phyloP scores from a whole-genome alignment of 2,113 vertebrate genomes.

The Nesoenas mayeri region DNA sequence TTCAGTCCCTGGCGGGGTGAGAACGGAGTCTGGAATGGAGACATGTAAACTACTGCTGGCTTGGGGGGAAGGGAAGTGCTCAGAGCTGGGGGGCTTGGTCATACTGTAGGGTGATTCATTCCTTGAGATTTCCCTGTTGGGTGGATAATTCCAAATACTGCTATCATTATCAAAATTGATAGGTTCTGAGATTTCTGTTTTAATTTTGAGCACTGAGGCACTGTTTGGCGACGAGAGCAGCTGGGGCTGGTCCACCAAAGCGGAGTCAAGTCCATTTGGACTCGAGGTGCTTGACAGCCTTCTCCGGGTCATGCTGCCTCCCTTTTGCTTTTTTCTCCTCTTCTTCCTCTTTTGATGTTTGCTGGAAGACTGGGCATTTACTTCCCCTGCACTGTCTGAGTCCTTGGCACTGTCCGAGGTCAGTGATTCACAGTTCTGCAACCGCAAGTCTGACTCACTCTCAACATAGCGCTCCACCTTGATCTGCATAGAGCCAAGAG shows the following conservation, averaged over 20 bases:
- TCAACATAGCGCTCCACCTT: slow-evolving; percentile 97
- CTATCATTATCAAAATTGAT: slow-evolving; percentile 99
- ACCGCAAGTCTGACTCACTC: slow-evolving; percentile 85
- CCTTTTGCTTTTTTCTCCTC: slow-evolving; percentile 95
- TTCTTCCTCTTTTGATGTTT: slow-evolving; percentile 92
- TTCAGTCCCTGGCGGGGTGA: slow-evolving; percentile 93
- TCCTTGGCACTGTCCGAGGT: slow-evolving; percentile 86
- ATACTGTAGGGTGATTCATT: slow-evolving; percentile 99
- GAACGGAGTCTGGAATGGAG: slow-evolving; percentile 95
- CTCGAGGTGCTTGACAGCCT: slow-evolving; percentile 87
- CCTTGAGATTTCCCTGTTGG: slow-evolving; percentile 97
- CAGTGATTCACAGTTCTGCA: slow-evolving; percentile 83
- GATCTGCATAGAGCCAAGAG: slow-evolving; percentile 92
- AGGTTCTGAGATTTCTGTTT: slow-evolving; percentile 97
- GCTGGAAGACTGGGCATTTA: slow-evolving; percentile 78
- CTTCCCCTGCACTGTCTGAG: slow-evolving; percentile 81
- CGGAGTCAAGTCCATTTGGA: slow-evolving; percentile 82
- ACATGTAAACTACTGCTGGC: slow-evolving; percentile 87
- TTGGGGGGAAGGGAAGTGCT: slow-evolving; percentile 92
- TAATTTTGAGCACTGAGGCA: slow-evolving; percentile 96
- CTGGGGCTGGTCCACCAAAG: slow-evolving; percentile 85
- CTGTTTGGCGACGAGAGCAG: slow-evolving; percentile 87
- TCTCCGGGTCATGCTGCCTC: slow-evolving; percentile 84
- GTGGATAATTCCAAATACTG: slow-evolving; percentile 99
- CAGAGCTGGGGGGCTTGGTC: slow-evolving; percentile 90